Evolutionary conservation across 2,113 vertebrate species (phyloP).

Genomic region (Pachyramphus minor): DNA sequence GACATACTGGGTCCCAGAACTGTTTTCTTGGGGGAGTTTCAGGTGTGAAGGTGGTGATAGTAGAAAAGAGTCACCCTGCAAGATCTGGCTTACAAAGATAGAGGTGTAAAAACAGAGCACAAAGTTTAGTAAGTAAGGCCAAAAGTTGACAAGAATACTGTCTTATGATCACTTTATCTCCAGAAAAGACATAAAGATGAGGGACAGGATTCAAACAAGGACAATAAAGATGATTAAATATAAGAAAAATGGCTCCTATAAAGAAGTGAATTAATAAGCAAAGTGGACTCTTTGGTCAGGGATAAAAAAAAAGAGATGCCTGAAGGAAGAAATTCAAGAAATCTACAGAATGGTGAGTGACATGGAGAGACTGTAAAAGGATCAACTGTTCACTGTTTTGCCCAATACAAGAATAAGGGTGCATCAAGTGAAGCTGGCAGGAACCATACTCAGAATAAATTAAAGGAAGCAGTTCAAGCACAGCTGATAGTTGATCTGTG

Average conservation of each 20-base stretch:
- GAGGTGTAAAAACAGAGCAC: background rate
- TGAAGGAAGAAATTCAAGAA: background rate
- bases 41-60: background rate
- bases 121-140: background rate
- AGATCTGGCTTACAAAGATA: background rate
- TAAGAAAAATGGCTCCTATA: background rate
- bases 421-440: background rate
- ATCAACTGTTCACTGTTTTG: background rate
- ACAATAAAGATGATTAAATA: background rate
- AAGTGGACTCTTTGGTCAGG: background rate
- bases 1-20: background rate
- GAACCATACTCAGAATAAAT: background rate
- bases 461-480: background rate
- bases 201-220: background rate
- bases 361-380: background rate
- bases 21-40: background rate
- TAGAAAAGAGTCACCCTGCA: background rate
- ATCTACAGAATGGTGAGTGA: background rate
- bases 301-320: background rate
- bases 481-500: background rate
- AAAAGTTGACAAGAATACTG: background rate
- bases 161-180: background rate
- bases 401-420: background rate
- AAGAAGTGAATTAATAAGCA: background rate
- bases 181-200: background rate